phyloP scores from a whole-genome alignment of 2,888 invertebrate species.

The Drosophila parthenogenetica region DNA sequence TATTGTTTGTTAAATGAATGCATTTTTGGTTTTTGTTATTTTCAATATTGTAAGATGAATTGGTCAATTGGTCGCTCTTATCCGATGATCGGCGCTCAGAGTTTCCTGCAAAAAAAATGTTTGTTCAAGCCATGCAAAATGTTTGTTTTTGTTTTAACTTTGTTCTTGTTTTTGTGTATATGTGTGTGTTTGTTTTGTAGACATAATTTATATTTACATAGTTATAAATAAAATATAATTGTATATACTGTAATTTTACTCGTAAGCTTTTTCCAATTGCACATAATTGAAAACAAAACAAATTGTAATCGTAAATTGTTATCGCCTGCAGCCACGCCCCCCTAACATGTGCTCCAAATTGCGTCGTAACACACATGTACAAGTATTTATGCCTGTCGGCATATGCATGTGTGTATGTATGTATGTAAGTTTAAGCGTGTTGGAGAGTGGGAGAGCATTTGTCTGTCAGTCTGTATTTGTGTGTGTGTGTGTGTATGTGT shows the following conservation, averaged over 20 bases:
- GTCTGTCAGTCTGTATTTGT: neutral
- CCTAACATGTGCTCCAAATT: neutral
- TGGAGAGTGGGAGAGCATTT: neutral
- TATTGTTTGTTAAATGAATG: slow-evolving; percentile 85
- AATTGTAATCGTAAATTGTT: slow-evolving; percentile 6
- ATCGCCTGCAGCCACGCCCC: neutral
- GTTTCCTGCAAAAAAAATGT: slow-evolving; percentile 85
- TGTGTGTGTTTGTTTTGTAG: slow-evolving; percentile 24
- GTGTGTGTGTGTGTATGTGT: slow-evolving; percentile 3
- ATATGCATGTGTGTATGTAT: neutral
- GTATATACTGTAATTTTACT: slow-evolving; percentile 14
- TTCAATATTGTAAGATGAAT: slow-evolving; percentile 84
- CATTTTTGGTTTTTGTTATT: slow-evolving; percentile 84
- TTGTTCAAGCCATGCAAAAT: slow-evolving; percentile 85
- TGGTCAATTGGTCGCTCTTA: slow-evolving; percentile 85
- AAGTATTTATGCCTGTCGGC: neutral
- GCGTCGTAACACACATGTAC: neutral
- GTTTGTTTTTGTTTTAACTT: slow-evolving; percentile 44
- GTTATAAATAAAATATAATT: slow-evolving; percentile 17
- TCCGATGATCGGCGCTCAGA: slow-evolving; percentile 85
- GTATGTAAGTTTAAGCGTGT: neutral
- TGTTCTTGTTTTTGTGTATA: slow-evolving; percentile 22
- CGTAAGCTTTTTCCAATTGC: slow-evolving; percentile 22
- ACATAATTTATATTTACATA: slow-evolving; percentile 26
- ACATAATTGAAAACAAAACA: neutral